Evolutionary conservation across 1,140 invertebrate species (phyloP), one percentile per base, ranked within the genome.

Genomic region (Danaus plexippus): DNA sequence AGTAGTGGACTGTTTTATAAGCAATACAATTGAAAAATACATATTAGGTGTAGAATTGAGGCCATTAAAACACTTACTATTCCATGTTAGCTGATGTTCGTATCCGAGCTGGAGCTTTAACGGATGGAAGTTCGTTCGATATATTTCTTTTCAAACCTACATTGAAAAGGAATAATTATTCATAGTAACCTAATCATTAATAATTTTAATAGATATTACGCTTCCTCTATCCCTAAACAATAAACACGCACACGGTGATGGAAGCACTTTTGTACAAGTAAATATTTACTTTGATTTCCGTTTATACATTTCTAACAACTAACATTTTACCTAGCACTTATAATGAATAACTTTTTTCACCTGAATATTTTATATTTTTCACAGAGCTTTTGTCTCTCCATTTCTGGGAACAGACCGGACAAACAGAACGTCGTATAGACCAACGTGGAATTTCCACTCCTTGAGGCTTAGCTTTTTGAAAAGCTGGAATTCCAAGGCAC

Each of bases 391-490:
- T 59, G 51, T 86, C 83, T 53, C 60, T 74, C 83, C 83, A 86
- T 50, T 85, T 86, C 46, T 86, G 78, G 0, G 83, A 86, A 54
- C 83, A 86, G 32, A 83, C 83, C 1, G 81, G 83, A 54, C 83
- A 86, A 11, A 83, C 61, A 4, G 83, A 73, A 8, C 79, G 75
- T 11, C 83, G 77, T 45, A 86, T 79, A 0, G 83, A 85, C 81
- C 81, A 86, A 7, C 69, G 68, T n/a, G 75, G 83, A 11, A 74
- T 64, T 11, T 71, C 65, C 51, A 73, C 64, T 41, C 49, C 58
- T 43, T 65, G 40, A 57, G 57, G 22, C 18, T 15, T 4, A 4
- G 66, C 51, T 52, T 70, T 75, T 58, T 73, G 69, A 43, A 83
- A 80, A 0, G 70, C 76, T 32, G 80, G 77, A 22, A 80, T 75